Percentiles rank a stretch among this genome's conserved stretches.
These are phyloP conservation scores for Byasa hedistus DNA, from an alignment of 2,888 invertebrate genomes.

Conservation along the genomic window DNA sequence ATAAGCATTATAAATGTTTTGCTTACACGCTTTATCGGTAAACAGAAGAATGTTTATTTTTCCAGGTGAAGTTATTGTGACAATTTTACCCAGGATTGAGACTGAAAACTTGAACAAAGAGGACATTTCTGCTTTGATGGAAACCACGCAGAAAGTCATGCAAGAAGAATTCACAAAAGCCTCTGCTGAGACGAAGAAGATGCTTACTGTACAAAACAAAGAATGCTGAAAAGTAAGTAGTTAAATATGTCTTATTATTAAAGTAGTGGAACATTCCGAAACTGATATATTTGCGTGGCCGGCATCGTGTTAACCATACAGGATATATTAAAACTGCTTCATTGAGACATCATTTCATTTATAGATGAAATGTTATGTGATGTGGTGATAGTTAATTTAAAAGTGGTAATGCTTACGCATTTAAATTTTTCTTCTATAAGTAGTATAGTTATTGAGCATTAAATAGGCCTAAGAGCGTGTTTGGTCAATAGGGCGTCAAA, in stretches of 20 bases:
- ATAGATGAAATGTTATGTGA: too few species aligned
- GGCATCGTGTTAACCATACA: too few species aligned
- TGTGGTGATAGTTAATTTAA: too few species aligned
- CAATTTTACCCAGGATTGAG: conserved; percentile 86
- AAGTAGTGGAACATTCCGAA: background rate
- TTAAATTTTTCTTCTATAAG: too few species aligned
- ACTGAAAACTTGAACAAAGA: conserved; percentile 82
- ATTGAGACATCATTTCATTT: too few species aligned
- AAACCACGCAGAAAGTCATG: conserved; percentile 84
- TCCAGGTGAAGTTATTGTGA: conserved; percentile 84
- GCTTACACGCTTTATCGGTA: background rate
- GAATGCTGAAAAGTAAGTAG: conserved; percentile 26
- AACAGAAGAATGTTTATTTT: background rate
- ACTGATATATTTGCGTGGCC: too few species aligned
- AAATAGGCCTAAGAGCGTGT: too few species aligned
- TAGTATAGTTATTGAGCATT: too few species aligned
- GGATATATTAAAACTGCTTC: too few species aligned
- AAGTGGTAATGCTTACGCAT: too few species aligned
- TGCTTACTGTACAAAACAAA: conserved; percentile 15
- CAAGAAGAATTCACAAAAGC: conserved; percentile 78
- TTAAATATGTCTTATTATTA: background rate
- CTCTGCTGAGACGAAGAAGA: conserved; percentile 59
- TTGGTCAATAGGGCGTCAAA: too few species aligned
- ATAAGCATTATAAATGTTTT: too few species aligned
- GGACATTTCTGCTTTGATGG: conserved; percentile 82